A percentile compares a stretch with the other conserved stretches of the same genome.
These are phyloP conservation scores for Salmo trutta DNA, from an alignment of 2,797 vertebrate species.

Conservation along the genomic window DNA sequence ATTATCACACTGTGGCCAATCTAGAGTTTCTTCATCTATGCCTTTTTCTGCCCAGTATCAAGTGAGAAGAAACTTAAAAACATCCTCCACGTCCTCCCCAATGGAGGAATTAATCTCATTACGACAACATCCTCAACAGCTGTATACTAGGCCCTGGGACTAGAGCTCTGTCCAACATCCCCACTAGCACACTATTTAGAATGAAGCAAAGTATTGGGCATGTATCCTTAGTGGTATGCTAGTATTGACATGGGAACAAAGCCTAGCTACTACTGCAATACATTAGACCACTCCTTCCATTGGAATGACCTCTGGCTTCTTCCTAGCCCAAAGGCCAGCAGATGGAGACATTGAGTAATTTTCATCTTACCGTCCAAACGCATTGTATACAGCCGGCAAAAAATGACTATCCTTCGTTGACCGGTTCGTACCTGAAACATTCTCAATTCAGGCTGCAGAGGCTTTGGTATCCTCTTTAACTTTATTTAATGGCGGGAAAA, in stretches of 20 bases:
- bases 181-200: not conserved
- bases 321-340: not conserved
- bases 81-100: constrained; percentile 76
- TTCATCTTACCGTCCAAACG: no score
- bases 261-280: constrained; percentile 19
- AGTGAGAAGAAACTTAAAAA: constrained; percentile 44
- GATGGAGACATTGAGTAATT: no score
- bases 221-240: not conserved
- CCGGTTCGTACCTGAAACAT: no score
- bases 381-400: no score
- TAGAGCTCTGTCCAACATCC: not conserved
- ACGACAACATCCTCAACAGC: constrained; percentile 23
- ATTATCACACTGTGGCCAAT: constrained; percentile 20
- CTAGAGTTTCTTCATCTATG: constrained; percentile 20
- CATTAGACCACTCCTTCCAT: constrained; percentile 35
- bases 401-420: no score
- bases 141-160: not conserved
- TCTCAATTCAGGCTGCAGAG: no score
- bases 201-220: not conserved
- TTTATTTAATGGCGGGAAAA: no score
- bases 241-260: not conserved
- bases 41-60: constrained; percentile 48
- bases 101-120: constrained; percentile 77
- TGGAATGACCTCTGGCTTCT: constrained; percentile 52
- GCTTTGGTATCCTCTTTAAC: no score